These are phyloP conservation scores for Cyprinodon tularosa DNA, from an alignment of 2,113 vertebrate species.

Conservation along the genomic window DNA sequence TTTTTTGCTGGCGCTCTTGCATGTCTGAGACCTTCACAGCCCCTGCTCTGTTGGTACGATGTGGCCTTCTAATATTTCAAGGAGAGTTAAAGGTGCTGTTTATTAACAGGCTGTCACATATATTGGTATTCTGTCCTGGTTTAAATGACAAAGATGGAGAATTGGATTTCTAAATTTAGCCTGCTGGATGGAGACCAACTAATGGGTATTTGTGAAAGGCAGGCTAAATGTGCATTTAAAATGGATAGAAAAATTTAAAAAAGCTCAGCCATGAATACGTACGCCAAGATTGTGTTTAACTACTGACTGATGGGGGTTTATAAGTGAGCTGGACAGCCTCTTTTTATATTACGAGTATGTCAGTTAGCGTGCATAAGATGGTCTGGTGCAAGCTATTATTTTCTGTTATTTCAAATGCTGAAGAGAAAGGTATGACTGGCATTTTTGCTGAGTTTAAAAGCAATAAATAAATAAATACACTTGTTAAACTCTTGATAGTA, in stretches of 20 bases:
- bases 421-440: neutral
- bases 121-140: constrained; percentile 60
- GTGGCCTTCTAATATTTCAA: constrained; percentile 40
- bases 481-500: neutral
- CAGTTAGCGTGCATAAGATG: constrained; percentile 24
- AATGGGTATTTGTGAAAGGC: constrained; percentile 20
- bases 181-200: constrained; percentile 33
- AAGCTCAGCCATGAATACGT: constrained; percentile 9
- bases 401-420: neutral
- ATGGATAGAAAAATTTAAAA: constrained; percentile 2
- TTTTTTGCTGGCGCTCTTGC: neutral
- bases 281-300: constrained; percentile 39
- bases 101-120: constrained; percentile 25
- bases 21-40: neutral
- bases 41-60: neutral
- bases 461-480: neutral
- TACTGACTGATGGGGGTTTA: constrained; percentile 44
- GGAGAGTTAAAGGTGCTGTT: constrained; percentile 50
- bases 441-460: neutral
- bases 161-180: constrained; percentile 61
- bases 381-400: constrained; percentile 7
- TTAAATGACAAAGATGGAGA: constrained; percentile 57
- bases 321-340: constrained; percentile 35
- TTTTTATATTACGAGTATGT: constrained; percentile 24
- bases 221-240: constrained; percentile 26